Evolutionary conservation across 2,797 vertebrate genomes (phyloP), one percentile per base, ranked within the genome.

Genomic region (Xenopus petersii): DNA sequence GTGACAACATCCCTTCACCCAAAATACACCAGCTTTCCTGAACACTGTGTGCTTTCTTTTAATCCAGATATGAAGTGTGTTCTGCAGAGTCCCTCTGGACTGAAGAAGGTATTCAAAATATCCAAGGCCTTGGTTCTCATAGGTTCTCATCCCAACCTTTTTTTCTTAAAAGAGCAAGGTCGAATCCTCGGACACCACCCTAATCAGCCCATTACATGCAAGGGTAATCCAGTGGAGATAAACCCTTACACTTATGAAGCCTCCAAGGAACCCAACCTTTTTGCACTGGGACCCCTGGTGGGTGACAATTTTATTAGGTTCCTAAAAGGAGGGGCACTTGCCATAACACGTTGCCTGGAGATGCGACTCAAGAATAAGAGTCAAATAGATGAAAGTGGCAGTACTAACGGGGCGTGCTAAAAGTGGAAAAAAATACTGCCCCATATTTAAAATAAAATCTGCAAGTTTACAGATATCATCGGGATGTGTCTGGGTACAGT

Each of bases 221-320:
- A 95, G 82, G 93, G 94, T 75, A 99, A 99, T 82, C 95, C 96
- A 61, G 92, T 99, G 79, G 95, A 98, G 85, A 92, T 98, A 77
- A 88, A 99, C 80, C 94, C 94, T 0, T 98, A 94, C 84, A 98
- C 96, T 0, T 99, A 95, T 0, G 97, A 99, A 83, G 98, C 96
- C 82, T 88, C 88, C 73, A 96, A 95, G 79, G 96, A 98, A 85
- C 91, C 94, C 30, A 94, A 93, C 61, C 91, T 99, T 79, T 99
- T 99, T 86, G 96, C 96, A 78, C 90, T 99, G 89, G 98, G 98
- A n/a, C 97, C 92, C 16, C 87, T 99, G 81, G 93, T 98, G 49
- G 98, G 98, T 81, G 98, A 99, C 87, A 99, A 99, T 85, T 99
- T 99, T 87, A 96, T 99, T 79, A 91, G 97, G n/a, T 99, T 99